Percentiles rank a stretch among this genome's conserved stretches.
Evolutionary conservation across 2,113 vertebrate species (phyloP).

Genomic region (Carassius carassius): DNA sequence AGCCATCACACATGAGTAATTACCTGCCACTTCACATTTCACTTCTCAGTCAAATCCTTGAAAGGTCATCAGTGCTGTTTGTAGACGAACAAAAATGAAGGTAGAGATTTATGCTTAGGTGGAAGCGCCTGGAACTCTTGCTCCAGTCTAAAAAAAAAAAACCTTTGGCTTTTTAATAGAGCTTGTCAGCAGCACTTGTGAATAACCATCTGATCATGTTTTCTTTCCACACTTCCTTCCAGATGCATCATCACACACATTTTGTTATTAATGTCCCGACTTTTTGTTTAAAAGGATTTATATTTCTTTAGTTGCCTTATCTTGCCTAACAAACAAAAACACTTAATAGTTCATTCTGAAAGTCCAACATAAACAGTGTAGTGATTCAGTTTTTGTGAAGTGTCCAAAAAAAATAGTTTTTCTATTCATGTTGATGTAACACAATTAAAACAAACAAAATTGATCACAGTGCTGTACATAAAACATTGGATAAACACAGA

Average conservation of each 20-base stretch:
- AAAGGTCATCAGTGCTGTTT: conserved; percentile 57
- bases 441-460: too few species aligned
- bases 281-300: not conserved
- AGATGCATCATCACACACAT: not conserved
- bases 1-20: conserved; percentile 70
- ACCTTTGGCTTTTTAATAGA: conserved; percentile 1
- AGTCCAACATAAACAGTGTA: not conserved
- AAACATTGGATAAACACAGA: too few species aligned
- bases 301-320: not conserved
- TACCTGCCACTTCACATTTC: conserved; percentile 70
- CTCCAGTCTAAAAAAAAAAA: not conserved
- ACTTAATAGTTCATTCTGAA: too few species aligned
- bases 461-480: too few species aligned
- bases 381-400: not conserved
- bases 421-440: too few species aligned
- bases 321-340: not conserved
- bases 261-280: not conserved
- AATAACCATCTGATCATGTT: not conserved
- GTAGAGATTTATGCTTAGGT: not conserved
- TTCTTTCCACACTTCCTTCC: not conserved
- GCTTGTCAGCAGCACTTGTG: conserved; percentile 10
- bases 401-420: too few species aligned
- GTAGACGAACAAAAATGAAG: conserved; percentile 19
- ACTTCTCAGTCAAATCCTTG: conserved; percentile 66
- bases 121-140: not conserved